These are phyloP conservation scores for Denticeps clupeoides DNA, from an alignment of 2,797 vertebrate genomes.

Conservation along the genomic window DNA sequence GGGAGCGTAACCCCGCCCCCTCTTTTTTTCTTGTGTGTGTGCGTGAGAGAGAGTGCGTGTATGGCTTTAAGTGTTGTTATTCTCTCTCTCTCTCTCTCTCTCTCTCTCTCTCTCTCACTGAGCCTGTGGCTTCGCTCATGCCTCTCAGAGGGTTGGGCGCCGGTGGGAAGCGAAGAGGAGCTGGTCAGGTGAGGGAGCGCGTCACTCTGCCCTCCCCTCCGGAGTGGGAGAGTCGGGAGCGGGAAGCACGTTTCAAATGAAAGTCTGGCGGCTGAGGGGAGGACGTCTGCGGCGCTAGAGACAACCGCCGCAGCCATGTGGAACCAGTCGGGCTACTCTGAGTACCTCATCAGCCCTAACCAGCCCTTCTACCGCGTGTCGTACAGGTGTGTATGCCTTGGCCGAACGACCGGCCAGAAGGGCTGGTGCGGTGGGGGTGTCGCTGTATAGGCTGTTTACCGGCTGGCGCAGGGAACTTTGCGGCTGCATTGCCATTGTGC, in stretches of 20 bases:
- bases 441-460: neutral
- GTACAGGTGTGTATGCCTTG: slow-evolving; percentile 56
- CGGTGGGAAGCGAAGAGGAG: neutral
- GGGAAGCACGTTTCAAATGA: slow-evolving; percentile 35
- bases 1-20: slow-evolving; percentile 2
- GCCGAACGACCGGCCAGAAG: no score
- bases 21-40: slow-evolving; percentile 7
- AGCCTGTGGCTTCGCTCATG: no score
- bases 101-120: neutral
- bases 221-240: slow-evolving; percentile 28
- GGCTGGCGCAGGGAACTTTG: slow-evolving; percentile 1
- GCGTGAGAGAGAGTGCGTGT: slow-evolving; percentile 6
- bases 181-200: slow-evolving; percentile 8
- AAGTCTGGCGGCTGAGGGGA: slow-evolving; percentile 14
- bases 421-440: neutral
- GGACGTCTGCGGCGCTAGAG: slow-evolving; percentile 28
- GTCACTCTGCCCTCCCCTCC: slow-evolving; percentile 4
- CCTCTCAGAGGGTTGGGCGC: no score
- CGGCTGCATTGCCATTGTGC: neutral
- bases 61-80: neutral
- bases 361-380: slow-evolving; percentile 44
- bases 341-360: slow-evolving; percentile 42
- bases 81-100: neutral
- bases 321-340: slow-evolving; percentile 54
- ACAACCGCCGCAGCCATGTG: slow-evolving; percentile 50